Percentiles rank a stretch among this genome's conserved stretches.
phyloP scores from a whole-genome alignment of 1,140 invertebrate genomes.

The Trichogramma pretiosum region DNA sequence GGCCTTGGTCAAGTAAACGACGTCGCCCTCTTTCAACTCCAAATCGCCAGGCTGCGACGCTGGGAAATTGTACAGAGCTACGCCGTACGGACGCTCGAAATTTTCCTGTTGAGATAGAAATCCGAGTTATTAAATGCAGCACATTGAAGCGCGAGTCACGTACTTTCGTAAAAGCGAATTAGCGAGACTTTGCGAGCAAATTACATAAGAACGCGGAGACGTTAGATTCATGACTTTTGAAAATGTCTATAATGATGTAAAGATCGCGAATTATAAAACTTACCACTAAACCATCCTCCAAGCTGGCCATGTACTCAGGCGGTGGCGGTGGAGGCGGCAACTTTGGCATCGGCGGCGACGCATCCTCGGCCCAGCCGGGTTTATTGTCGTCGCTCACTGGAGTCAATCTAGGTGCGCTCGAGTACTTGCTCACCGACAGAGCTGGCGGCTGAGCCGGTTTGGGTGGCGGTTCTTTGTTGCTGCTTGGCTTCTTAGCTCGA shows the following conservation, averaged over 20 bases:
- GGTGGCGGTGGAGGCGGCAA: slow-evolving; percentile 66
- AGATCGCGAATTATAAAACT: slow-evolving; percentile 12
- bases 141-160: not conserved
- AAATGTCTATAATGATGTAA: not conserved
- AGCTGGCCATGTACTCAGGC: slow-evolving; percentile 39
- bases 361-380: slow-evolving; percentile 25
- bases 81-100: slow-evolving; percentile 51
- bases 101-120: slow-evolving; percentile 22
- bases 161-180: too few species aligned
- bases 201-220: too few species aligned
- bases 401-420: not conserved
- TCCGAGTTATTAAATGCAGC: not conserved
- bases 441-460: not conserved
- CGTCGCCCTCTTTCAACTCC: slow-evolving; percentile 61
- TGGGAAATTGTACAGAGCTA: slow-evolving; percentile 66
- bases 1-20: slow-evolving; percentile 57
- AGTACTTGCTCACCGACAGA: slow-evolving; percentile 4
- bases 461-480: slow-evolving; percentile 12
- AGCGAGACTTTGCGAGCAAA: too few species aligned
- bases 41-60: slow-evolving; percentile 63
- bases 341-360: slow-evolving; percentile 67
- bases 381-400: slow-evolving; percentile 5
- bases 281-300: slow-evolving; percentile 25
- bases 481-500: slow-evolving; percentile 34
- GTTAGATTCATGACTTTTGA: not conserved